Base-by-base conservation (phyloP, 2,113 vertebrate species). In the Seriola quinqueradiata region DNA sequence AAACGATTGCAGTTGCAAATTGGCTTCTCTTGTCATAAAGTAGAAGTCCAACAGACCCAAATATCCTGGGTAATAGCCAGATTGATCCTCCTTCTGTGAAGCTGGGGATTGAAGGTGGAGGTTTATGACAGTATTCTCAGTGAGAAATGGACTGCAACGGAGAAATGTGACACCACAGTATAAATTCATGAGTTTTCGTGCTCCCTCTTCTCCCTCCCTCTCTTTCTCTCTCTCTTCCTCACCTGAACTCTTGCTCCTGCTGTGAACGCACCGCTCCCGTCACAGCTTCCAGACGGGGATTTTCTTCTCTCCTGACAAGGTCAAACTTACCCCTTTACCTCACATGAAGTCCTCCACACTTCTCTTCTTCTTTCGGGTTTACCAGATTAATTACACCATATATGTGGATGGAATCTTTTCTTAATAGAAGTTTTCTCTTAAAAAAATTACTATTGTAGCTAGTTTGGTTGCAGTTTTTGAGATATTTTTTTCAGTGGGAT, bases 41-140 rank as follows among this genome's bases (percentile, higher is more conserved):
- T 21, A 71, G 70, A 71, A 25, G 72, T 78, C 74, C 74, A 75
- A 68, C 73, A 48, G 68, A 76, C 44, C 83, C 78, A 38, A 80
- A 72, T 79, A 72, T 85, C 60, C 21, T 16, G n/a, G 44, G 69
- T 90, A 88, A 88, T 84, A 84, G 82, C 71, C 38, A 32, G 81
- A 87, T 88, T 91, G 91, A 90, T 92, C 85, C 79, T 70, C 70
- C 57, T 61, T 36, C 50, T 75, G 85, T 67, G 81, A 76, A 84
- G 75, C 78, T 21, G 8, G 1, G 69, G 58, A 82, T 83, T 82
- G 81, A 88, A 85, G 79, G 82, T 79, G 85, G 75, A 79, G 75
- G 84, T 85, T 89, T 89, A 81, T 86, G 88, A 92, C 85, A 58
- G 90, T 79, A 8, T 80, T 87, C 82, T 72, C 82, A 34, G 73